A percentile compares a stretch with the other conserved stretches of the same genome.
Conservation (phyloP, 1,140 invertebrate genomes). For the Aphidius ervi region DNA sequence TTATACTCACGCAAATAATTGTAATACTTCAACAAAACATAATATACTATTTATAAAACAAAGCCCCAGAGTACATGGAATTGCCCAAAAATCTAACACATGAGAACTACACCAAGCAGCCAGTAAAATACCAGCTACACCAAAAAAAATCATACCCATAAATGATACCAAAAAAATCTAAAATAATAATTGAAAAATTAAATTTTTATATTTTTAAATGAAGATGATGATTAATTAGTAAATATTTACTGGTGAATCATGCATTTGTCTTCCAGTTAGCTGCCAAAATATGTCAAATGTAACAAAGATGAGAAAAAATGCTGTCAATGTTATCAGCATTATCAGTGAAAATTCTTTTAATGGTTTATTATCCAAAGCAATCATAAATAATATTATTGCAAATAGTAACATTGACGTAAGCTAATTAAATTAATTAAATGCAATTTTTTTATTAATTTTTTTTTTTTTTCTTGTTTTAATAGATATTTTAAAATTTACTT, state of each 20-base stretch:
- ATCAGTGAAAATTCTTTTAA: too few relatives aligned
- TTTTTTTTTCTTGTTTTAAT: not conserved
- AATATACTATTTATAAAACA: slow-evolving; percentile 33
- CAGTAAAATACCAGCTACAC: slow-evolving; percentile 30
- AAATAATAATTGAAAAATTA: not conserved
- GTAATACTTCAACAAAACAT: slow-evolving; percentile 34
- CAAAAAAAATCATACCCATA: slow-evolving; percentile 35
- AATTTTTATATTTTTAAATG: not conserved
- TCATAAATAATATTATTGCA: too few relatives aligned
- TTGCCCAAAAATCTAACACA: slow-evolving; percentile 18
- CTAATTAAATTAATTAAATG: too few relatives aligned
- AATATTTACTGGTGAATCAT: too few relatives aligned
- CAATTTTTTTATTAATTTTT: slow-evolving; percentile 4
- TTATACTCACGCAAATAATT: slow-evolving; percentile 34
- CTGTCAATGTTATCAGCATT: too few relatives aligned
- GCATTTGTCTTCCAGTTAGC: too few relatives aligned
- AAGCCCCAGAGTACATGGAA: slow-evolving; percentile 24
- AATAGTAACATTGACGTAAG: too few relatives aligned
- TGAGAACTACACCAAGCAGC: too few relatives aligned
- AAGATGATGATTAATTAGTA: too few relatives aligned
- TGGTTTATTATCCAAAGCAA: too few relatives aligned
- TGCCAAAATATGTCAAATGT: too few relatives aligned
- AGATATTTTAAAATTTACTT: slow-evolving; percentile 18
- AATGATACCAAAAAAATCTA: slow-evolving; percentile 15
- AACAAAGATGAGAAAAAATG: too few relatives aligned